Conservation (phyloP, 2,113 vertebrate genomes). For the Ameiurus melas region DNA sequence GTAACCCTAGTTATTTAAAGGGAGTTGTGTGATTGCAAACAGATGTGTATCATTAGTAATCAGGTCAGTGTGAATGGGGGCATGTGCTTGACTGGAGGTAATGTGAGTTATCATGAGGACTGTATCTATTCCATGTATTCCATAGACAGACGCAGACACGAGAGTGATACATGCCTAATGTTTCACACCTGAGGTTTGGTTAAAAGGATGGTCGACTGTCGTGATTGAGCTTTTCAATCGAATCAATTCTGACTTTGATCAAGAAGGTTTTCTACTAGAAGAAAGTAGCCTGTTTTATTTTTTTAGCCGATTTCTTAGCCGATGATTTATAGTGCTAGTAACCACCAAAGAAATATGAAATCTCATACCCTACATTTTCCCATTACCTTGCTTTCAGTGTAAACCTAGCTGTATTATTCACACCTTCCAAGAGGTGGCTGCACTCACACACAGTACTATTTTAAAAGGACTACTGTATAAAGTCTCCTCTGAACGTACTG, state of each 20-base stretch:
- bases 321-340: background rate
- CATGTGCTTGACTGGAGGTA: background rate
- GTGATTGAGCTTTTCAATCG: background rate
- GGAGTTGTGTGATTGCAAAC: background rate
- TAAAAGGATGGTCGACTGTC: background rate
- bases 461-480: background rate
- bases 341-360: background rate
- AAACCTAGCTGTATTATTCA: background rate
- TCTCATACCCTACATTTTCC: background rate
- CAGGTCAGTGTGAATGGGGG: background rate
- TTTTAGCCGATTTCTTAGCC: background rate
- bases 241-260: background rate
- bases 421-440: constrained; percentile 7
- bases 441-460: constrained; percentile 3
- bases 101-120: background rate
- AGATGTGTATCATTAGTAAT: background rate
- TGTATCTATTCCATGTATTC: background rate
- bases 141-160: background rate
- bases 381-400: background rate
- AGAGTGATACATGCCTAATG: background rate
- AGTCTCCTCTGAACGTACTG: background rate
- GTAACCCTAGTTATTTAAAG: background rate
- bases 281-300: background rate
- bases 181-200: background rate
- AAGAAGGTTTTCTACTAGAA: background rate